Evolutionary conservation across 2,888 invertebrate genomes (phyloP), one percentile per base, ranked within the genome.

Genomic region (Lithophane leautieri): DNA sequence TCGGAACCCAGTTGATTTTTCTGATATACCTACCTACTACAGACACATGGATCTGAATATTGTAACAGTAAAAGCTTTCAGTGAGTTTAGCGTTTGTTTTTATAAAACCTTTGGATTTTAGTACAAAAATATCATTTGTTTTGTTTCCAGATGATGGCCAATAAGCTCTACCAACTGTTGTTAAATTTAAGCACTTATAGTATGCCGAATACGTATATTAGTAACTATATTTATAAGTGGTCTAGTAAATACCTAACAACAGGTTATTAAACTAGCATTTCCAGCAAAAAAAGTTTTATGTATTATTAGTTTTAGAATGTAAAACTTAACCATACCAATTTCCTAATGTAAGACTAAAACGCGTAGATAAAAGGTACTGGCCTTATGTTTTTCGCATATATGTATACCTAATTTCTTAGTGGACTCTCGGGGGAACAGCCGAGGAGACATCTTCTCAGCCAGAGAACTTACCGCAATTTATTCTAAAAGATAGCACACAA

Each of bases 351-450:
- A 70, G 14, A 12, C 22, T 56, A 16, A 28, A 66, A 40, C 0
- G 14, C n/a, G 0, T 22, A 19, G 11, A 34, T 50, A 76, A 61
- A 4, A 56, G 14, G 19, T 34, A 34, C 47, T 44, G 11, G 14
- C 16, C 25, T 58, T n/a, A 62, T 40, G 70, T 60, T 65, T 69
- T 75, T 81, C 22, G 56, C 50, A 50, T 44, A 50, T 44, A 70
- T 68, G 34, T 58, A n/a, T 69, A 68, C 22, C 47, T 76, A 77
- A 81, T 82, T 78, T 62, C 69, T 78, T 73, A 70, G 61, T 47
- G 28, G 16, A 19, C 14, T 44, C 70, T 28, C 78, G 34, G 2
- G 74, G 67, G 81, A 68, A 70, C 4, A 68, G 7, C 60, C 44
- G 34, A 47, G 25, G 67, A 56, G 67, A 82, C 82, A 70, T 50